Evolutionary conservation across 2,797 vertebrate genomes (phyloP), one percentile per base, ranked within the genome.

Genomic region (Phalloptychus januarius): DNA sequence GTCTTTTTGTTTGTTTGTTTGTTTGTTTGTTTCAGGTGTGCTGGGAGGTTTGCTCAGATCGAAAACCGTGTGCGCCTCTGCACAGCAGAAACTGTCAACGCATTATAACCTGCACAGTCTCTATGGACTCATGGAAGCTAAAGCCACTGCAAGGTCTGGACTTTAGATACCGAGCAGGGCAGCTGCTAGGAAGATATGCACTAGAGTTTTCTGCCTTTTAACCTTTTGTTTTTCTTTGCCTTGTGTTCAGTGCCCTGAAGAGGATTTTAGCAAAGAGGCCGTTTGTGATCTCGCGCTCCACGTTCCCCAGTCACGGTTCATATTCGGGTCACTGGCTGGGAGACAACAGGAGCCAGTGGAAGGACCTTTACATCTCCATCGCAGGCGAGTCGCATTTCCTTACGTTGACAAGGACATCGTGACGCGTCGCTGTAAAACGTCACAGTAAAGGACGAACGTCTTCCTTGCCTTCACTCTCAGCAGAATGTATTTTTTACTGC

Each of bases 281-380:
- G 0, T 96, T 98, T 0, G 10, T 98, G 31, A 97, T 98, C 86
- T 98, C 97, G 18, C 97, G 97, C 77, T 98, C 97, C 86, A 96
- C 96, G 56, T 98, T 97, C 93, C 96, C 97, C 38, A 96, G 97
- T 91, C 97, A 97, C 88, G 97, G 97, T 10, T 87, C 54, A 46
- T 97, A 97, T 85, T 97, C 97, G 0, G 97, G 97, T 3, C 97
- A 98, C 93, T 98, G 97, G 97, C 92, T 97, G 70, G 97, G 97
- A 2, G 97, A 97, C 92, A 97, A 98, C 92, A 87, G 86, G 72
- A 97, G 97, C 84, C 93, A 93, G 67, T 98, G 97, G 97, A 97
- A 96, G 86, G 97, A 98, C 83, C 89, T 98, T 85, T 92, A 90
- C 76, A 94, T 94, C 36, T 98, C 97, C 8, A 96, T 98, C 79